Evolutionary conservation across 1,140 invertebrate species (phyloP).

Genomic region (Spodoptera frugiperda): DNA sequence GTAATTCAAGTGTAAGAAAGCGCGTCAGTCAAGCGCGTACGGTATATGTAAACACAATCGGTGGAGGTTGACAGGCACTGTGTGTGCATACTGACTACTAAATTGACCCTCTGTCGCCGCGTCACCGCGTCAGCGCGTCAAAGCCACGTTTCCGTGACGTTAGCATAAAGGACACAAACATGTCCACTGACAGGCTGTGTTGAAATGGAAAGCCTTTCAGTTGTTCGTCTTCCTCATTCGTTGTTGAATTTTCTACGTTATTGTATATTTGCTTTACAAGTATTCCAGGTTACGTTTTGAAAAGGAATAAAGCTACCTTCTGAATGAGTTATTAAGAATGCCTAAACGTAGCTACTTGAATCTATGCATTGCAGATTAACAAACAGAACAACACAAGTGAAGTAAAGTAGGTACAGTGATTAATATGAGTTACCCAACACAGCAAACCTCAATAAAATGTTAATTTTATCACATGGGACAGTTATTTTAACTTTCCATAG

Average conservation of each 20-base stretch:
- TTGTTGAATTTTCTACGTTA: slow-evolving; percentile 1
- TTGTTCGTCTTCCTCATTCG: slow-evolving; percentile 6
- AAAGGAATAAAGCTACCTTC: too few relatives aligned
- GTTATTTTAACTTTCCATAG: slow-evolving; percentile 49
- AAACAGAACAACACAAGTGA: too few relatives aligned
- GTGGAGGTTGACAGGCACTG: slow-evolving; percentile 23
- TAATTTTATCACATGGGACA: slow-evolving; percentile 12
- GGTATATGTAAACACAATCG: slow-evolving; percentile 41
- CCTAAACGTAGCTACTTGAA: too few relatives aligned
- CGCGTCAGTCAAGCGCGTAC: slow-evolving; percentile 16
- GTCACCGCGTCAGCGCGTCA: slow-evolving; percentile 5
- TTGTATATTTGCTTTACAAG: not conserved
- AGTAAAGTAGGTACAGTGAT: not conserved
- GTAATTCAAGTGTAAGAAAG: slow-evolving; percentile 31
- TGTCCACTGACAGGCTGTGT: slow-evolving; percentile 22
- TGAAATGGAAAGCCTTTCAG: slow-evolving; percentile 38
- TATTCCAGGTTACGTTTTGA: too few relatives aligned
- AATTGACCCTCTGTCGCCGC: slow-evolving; percentile 35
- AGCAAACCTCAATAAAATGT: not conserved
- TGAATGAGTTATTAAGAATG: too few relatives aligned
- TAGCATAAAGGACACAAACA: slow-evolving; percentile 33
- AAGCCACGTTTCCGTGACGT: slow-evolving; percentile 18
- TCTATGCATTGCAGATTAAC: too few relatives aligned
- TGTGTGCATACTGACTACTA: slow-evolving; percentile 22
- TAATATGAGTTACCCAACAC: not conserved